Evolutionary conservation across 2,888 invertebrate genomes (phyloP).

Genomic region (Nemapogon koenigi): DNA sequence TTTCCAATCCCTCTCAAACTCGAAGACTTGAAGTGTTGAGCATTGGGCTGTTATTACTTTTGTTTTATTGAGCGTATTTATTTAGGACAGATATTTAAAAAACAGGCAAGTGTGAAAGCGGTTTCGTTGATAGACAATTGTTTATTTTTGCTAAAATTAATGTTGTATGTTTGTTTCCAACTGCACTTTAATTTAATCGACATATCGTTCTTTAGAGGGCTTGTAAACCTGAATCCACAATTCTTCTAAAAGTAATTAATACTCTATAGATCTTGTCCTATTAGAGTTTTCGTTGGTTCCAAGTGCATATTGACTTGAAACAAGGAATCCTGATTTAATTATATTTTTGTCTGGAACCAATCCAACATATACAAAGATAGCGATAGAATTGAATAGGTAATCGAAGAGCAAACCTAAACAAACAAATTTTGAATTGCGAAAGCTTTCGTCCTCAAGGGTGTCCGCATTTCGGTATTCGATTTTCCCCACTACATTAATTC

Average conservation of each 20-base stretch:
- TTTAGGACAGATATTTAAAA: conserved; percentile 25
- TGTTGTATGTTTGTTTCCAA: no score
- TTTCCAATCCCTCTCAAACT: conserved; percentile 43
- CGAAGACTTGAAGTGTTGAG: conserved; percentile 39
- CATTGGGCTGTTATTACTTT: conserved; percentile 25
- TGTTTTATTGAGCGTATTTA: conserved; percentile 43
- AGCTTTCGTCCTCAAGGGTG: conserved; percentile 24
- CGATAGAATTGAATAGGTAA: conserved; percentile 11
- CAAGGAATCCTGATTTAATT: background rate
- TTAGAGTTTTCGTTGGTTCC: no score
- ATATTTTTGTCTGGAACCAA: background rate
- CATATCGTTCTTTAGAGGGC: no score
- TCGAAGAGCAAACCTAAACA: conserved; percentile 49
- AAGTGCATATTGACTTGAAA: no score
- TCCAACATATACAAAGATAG: background rate
- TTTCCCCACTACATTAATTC: conserved; percentile 64
- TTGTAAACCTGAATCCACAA: no score
- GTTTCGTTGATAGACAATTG: no score
- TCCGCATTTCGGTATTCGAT: conserved; percentile 57
- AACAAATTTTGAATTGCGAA: conserved; percentile 39
- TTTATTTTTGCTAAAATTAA: no score
- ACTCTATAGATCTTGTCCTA: no score
- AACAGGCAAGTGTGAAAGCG: no score
- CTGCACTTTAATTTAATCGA: no score
- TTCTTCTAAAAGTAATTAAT: no score